Evolutionary conservation across 2,797 vertebrate species (phyloP), one percentile per base, ranked within the genome.

Genomic region (Gephyroberyx darwinii): DNA sequence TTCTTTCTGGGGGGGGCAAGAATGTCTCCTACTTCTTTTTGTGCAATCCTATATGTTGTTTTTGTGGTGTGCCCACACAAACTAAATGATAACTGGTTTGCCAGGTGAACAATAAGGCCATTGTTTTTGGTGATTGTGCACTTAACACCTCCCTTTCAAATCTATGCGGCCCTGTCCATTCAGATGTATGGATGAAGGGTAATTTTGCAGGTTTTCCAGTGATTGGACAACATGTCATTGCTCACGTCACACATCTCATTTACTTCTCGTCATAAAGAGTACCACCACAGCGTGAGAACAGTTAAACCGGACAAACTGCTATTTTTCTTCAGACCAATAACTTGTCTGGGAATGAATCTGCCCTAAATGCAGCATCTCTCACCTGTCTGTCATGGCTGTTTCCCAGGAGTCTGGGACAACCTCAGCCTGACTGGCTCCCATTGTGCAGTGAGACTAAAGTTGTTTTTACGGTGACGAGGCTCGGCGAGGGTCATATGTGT

Each of bases 361-460:
- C 41, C 61, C 31, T 68, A 41, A 77, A 83, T 1, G 60, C 37
- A 70, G 69, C 80, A 72, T 74, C 65, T 90, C 81, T 86, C 87
- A 82, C 87, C 79, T 82, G 43, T 48, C 54, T 84, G 85, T 73
- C 72, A 80, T 39, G 81, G 37, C 26, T 2, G 68, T 59, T 39
- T 74, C 59, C 43, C 65, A 57, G 75, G 78, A 71, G 43, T 48
- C 33, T 6, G 69, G 52, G 66, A 71, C 64, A 26, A 52, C 81
- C 58, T 68, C 14, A 3, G 54, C 19, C 52, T 71, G 67, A 81
- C 78, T 71, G 82, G 59, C 58, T 65, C 50, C 75, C 55, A 60
- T 86, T 89, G 89, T 90, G 50, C 66, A 30, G 35, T 8, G 2
- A 59, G 22, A 33, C 51, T 33, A 8, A 41, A 57, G 77, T 77